phyloP scores from a whole-genome alignment of 2,888 invertebrate species.

The Erebia ligea region DNA sequence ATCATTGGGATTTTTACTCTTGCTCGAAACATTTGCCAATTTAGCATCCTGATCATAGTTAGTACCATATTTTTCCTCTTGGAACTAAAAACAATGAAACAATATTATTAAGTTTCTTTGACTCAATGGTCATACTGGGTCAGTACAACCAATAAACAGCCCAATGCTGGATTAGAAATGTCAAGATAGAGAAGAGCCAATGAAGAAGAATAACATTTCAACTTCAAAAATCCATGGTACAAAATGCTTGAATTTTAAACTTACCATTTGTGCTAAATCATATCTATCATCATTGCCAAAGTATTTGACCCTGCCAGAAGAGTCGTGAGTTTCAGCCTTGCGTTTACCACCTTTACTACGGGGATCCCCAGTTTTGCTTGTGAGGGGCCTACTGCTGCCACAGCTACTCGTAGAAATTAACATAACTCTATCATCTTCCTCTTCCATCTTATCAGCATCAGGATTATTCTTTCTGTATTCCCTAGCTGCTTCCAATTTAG shows the following conservation, averaged over 20 bases:
- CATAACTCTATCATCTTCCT: conserved; percentile 82
- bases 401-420: conserved; percentile 86
- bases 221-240: too few species aligned
- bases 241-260: conserved; percentile 33
- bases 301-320: conserved; percentile 90
- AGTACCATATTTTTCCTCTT: conserved; percentile 91
- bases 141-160: too few species aligned
- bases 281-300: conserved; percentile 96
- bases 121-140: not conserved
- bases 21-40: conserved; percentile 89
- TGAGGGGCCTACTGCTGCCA: conserved; percentile 88
- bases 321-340: conserved; percentile 87
- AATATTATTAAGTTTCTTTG: not conserved
- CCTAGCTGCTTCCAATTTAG: conserved; percentile 88
- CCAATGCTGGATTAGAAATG: too few species aligned
- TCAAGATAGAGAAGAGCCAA: too few species aligned
- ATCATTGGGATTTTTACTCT: conserved; percentile 85
- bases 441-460: conserved; percentile 51
- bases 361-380: conserved; percentile 67
- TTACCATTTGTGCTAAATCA: conserved; percentile 92
- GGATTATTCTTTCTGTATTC: conserved; percentile 75
- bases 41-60: conserved; percentile 91
- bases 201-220: too few species aligned
- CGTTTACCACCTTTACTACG: conserved; percentile 76
- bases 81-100: conserved; percentile 81